These are phyloP conservation scores for Dorcus hopei DNA, from an alignment of 2,888 invertebrate genomes.

Conservation along the genomic window DNA sequence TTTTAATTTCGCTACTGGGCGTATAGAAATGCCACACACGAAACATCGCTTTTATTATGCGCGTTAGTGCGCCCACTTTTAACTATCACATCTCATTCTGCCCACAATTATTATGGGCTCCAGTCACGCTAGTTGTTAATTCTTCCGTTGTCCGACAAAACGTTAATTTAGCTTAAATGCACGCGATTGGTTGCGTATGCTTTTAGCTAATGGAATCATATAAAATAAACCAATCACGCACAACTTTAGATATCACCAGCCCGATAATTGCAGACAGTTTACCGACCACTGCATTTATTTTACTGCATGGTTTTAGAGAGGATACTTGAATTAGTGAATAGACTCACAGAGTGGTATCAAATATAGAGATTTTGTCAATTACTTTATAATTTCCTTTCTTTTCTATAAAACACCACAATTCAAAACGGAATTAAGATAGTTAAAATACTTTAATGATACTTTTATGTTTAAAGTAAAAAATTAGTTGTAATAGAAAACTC, in stretches of 20 bases:
- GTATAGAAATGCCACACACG: constrained; percentile 16
- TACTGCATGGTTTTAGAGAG: too few relatives aligned
- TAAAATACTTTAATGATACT: too few relatives aligned
- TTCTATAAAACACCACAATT: too few relatives aligned
- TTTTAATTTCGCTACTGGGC: constrained; percentile 11
- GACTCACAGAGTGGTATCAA: too few relatives aligned
- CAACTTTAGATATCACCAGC: constrained; percentile 40
- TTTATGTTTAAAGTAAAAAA: too few relatives aligned
- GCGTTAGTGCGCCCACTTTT: constrained; percentile 20
- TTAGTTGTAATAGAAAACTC: too few relatives aligned
- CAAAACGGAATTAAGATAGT: too few relatives aligned
- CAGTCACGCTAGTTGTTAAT: constrained; percentile 36
- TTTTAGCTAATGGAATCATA: constrained; percentile 45
- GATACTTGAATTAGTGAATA: too few relatives aligned
- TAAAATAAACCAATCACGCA: constrained; percentile 43
- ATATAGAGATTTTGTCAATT: too few relatives aligned
- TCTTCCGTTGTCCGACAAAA: constrained; percentile 45
- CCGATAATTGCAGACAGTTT: too few relatives aligned
- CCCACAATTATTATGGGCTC: constrained; percentile 23
- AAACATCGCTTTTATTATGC: constrained; percentile 20
- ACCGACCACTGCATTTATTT: too few relatives aligned
- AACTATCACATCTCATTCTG: constrained; percentile 30
- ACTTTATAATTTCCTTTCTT: too few relatives aligned
- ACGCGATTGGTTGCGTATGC: constrained; percentile 43
- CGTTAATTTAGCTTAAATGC: constrained; percentile 37